Evolutionary conservation across 35 echinoderm and acorn worm species (phyloP).

Genomic region (Lytechinus pictus): DNA sequence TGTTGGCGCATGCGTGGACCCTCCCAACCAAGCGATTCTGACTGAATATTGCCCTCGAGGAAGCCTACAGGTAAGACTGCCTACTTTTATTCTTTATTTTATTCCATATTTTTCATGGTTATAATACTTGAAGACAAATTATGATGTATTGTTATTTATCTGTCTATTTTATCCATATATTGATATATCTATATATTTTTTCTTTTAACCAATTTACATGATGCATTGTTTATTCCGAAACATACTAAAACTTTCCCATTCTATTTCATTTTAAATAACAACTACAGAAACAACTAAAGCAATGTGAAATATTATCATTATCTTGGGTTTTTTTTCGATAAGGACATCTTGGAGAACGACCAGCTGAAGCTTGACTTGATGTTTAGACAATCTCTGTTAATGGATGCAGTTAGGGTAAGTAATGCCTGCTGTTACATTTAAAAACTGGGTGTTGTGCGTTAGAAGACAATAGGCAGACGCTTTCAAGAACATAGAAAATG

Average conservation of each 20-base stretch:
- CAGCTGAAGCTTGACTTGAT: constrained; percentile 75
- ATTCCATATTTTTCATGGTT: too few species aligned
- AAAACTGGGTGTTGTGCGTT: too few species aligned
- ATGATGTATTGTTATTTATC: too few species aligned
- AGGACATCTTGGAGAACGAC: constrained; percentile 88
- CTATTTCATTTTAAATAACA: not conserved
- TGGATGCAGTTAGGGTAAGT: constrained; percentile 63
- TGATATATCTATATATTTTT: too few species aligned
- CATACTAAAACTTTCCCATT: not conserved
- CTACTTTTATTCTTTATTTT: not conserved
- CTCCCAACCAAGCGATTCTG: constrained; percentile 56
- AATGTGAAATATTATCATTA: not conserved
- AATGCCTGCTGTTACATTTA: not conserved
- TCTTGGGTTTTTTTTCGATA: not conserved
- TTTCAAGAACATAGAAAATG: too few species aligned
- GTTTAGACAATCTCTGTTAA: constrained; percentile 72
- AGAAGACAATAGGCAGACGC: too few species aligned
- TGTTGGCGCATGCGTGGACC: constrained; percentile 80
- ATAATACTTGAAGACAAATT: too few species aligned
- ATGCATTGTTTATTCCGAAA: not conserved
- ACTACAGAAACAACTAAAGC: not conserved
- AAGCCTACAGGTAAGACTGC: constrained; percentile 70
- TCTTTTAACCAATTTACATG: too few species aligned
- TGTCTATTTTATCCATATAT: too few species aligned
- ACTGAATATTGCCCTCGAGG: constrained; percentile 76